phyloP scores from a whole-genome alignment of 2,888 invertebrate species.

The Platycheirus rosarum region DNA sequence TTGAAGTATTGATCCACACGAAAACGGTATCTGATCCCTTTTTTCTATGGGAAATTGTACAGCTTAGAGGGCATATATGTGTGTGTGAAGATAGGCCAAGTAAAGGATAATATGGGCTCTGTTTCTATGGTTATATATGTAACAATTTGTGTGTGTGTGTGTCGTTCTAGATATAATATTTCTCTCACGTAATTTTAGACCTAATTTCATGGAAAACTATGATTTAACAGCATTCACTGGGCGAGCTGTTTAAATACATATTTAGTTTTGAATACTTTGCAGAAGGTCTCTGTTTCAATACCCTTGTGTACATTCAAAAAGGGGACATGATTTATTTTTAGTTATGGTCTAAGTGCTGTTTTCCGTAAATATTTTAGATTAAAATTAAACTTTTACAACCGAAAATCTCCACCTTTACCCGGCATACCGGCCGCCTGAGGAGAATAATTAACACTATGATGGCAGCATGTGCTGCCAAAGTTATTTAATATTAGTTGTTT shows the following conservation, averaged over 20 bases:
- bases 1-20: conserved; percentile 10
- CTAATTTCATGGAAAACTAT: conserved; percentile 67
- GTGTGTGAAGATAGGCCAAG: neutral
- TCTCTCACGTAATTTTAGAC: conserved; percentile 64
- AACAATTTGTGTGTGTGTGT: neutral
- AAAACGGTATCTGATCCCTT: conserved; percentile 14
- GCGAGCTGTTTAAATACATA: conserved; percentile 35
- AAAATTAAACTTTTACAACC: conserved; percentile 14
- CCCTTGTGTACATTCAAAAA: neutral
- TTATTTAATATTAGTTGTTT: conserved; percentile 38
- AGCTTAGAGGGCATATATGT: neutral
- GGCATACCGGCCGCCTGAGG: neutral
- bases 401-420: neutral
- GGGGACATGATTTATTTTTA: conserved; percentile 40
- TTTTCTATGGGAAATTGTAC: conserved; percentile 24
- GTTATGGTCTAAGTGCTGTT: conserved; percentile 39
- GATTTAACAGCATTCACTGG: conserved; percentile 49
- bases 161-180: conserved; percentile 42
- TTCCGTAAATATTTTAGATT: conserved; percentile 62
- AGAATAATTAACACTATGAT: conserved; percentile 10
- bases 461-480: conserved; percentile 52
- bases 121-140: neutral
- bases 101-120: neutral
- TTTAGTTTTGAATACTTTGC: conserved; percentile 11
- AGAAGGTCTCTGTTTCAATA: neutral